Evolutionary conservation across 2,113 vertebrate species (phyloP).

Genomic region (Furnarius figulus): DNA sequence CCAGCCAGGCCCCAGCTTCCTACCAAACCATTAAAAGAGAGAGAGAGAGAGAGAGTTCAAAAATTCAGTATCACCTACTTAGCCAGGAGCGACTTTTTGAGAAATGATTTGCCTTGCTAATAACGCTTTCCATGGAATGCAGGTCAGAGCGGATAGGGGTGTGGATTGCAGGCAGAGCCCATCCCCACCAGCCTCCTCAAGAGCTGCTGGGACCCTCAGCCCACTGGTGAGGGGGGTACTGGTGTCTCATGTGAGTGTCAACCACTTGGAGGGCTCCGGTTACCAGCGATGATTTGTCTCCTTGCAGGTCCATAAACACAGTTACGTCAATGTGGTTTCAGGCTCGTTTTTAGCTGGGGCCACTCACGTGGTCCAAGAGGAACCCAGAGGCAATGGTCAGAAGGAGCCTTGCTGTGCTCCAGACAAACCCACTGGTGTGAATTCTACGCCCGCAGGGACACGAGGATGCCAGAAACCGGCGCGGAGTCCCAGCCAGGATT

Average conservation of each 20-base stretch:
- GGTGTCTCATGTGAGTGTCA: background rate
- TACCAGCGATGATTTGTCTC: background rate
- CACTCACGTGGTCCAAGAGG: background rate
- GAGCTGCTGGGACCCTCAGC: background rate
- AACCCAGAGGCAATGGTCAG: background rate
- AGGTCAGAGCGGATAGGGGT: background rate
- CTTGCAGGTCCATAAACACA: background rate
- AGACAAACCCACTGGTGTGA: background rate
- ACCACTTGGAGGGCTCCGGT: background rate
- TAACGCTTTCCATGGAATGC: background rate
- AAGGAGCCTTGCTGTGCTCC: background rate
- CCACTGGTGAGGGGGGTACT: fast-evolving
- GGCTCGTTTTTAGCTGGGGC: conserved; percentile 5
- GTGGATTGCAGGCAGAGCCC: background rate
- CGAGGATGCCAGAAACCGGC: background rate
- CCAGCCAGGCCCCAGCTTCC: background rate
- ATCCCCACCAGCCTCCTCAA: background rate
- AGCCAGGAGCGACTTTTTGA: background rate
- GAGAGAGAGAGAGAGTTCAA: background rate
- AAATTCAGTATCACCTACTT: background rate
- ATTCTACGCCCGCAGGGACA: background rate
- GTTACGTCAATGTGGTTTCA: conserved; percentile 33
- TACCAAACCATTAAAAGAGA: background rate
- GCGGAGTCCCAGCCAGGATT: background rate
- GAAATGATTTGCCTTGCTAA: background rate